A percentile compares a stretch with the other conserved stretches of the same genome.
phyloP scores from a whole-genome alignment of 2,888 invertebrate genomes.

The Hedychridium roseum region DNA sequence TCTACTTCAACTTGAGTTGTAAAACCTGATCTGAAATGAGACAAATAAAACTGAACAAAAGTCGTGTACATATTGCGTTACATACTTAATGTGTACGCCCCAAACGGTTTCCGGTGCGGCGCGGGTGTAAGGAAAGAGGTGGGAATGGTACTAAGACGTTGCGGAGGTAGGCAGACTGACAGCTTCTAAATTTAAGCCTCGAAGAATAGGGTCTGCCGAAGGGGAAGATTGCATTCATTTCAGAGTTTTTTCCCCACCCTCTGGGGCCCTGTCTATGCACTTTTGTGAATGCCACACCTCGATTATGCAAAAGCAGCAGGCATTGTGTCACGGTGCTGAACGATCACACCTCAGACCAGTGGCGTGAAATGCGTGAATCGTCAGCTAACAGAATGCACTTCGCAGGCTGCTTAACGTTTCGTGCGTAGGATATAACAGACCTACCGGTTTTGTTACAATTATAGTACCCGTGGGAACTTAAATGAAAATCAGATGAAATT shows the following conservation, averaged over 20 bases:
- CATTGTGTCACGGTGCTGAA: constrained; percentile 3
- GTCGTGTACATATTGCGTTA: no score
- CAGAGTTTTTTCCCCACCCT: background rate
- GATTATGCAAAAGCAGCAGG: constrained; percentile 7
- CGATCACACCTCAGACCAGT: constrained; percentile 8
- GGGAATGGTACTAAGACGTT: background rate
- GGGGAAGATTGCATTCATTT: constrained; percentile 3
- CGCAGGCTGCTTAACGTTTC: no score
- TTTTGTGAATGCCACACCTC: constrained; percentile 8
- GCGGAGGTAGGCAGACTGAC: background rate
- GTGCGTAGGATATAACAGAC: no score
- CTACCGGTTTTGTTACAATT: no score
- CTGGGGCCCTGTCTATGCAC: background rate
- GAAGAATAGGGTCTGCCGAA: background rate
- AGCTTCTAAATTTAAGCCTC: constrained; percentile 5
- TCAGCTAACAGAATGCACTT: no score
- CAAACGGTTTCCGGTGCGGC: background rate
- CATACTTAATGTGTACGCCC: background rate
- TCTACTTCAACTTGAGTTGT: background rate
- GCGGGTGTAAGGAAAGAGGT: background rate
- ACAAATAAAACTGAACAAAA: no score
- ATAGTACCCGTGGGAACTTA: no score
- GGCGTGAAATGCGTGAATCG: constrained; percentile 4
- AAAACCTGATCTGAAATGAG: background rate
- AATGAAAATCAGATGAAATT: no score